phyloP scores from a whole-genome alignment of 2,113 vertebrate genomes.

The Heptranchias perlo region DNA sequence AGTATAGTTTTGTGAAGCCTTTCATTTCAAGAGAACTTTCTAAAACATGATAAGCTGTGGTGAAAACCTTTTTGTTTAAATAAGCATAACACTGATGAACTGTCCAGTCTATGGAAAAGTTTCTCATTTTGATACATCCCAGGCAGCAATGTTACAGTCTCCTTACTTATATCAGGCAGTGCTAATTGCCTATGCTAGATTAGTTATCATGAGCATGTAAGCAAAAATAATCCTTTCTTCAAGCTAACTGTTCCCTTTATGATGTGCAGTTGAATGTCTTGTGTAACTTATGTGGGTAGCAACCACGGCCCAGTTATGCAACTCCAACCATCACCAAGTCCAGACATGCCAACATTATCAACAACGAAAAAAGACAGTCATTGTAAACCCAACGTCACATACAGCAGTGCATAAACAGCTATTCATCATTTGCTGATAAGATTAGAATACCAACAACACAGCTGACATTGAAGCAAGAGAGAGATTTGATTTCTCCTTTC shows the following conservation, averaged over 20 bases:
- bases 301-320: background rate
- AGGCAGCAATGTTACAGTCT: background rate
- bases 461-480: background rate
- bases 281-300: constrained; percentile 31
- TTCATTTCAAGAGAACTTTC: background rate
- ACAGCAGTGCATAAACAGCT: background rate
- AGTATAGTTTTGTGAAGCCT: background rate
- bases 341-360: constrained; percentile 29
- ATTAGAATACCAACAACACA: background rate
- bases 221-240: constrained; percentile 11
- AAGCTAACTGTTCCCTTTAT: constrained; percentile 13
- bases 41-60: background rate
- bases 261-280: background rate
- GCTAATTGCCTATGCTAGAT: background rate
- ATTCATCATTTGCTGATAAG: background rate
- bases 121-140: background rate
- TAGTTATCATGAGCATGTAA: background rate
- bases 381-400: background rate
- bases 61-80: background rate
- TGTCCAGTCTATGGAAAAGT: background rate
- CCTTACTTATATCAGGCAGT: background rate
- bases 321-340: constrained; percentile 27
- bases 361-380: background rate
- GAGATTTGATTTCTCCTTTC: constrained; percentile 5
- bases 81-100: background rate